Base-by-base conservation (phyloP, 2,797 vertebrate species). In the Iguana delicatissima region DNA sequence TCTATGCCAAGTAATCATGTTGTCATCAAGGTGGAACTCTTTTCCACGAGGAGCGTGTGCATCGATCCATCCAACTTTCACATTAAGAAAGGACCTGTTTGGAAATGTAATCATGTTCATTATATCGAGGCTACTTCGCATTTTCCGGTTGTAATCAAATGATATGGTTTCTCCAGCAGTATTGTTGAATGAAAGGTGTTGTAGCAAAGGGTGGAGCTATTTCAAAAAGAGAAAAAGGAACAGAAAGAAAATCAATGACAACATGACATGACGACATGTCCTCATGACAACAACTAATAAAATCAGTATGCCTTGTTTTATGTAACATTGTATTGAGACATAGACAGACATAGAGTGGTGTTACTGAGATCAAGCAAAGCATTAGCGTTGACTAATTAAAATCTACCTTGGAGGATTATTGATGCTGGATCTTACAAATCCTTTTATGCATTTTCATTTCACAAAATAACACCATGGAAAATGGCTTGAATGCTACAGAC, bases 221-320 rank as follows among this genome's bases (percentile, higher is more conserved):
- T 72, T 50, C 9, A 87, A 14, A 87, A 14, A 79, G 50, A 26
- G 9, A 52, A 55, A 50, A 14, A 35, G 8, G 14, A 80, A 80
- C 38, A 13, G 38, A 64, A 22, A 10, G 12, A 38, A 2, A 4
- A 18, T 32, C 9, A n/a, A 22, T n/a, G n/a, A n/a, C n/a, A n/a
- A n/a, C n/a, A n/a, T n/a, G n/a, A n/a, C n/a, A n/a, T n/a, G n/a
- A n/a, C n/a, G n/a, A n/a, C n/a, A n/a, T n/a, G n/a, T 35, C 13
- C 8, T n/a, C 4, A 8, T n/a, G 1, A 7, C 2, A n/a, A 6
- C 2, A 50, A 18, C 22, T 80, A 24, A 4, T 35, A 1, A 18
- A 81, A 12, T 22, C 16, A 29, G 32, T 14, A 57, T 35, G 57
- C 29, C 26, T 42, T 46, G 26, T 18, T 59, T 42, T 18, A n/a